Percentiles rank a stretch among this genome's conserved stretches.
phyloP scores from a whole-genome alignment of 37 sponge, comb jelly and placozoan genomes.

The Halisarca cf. caerulea region DNA sequence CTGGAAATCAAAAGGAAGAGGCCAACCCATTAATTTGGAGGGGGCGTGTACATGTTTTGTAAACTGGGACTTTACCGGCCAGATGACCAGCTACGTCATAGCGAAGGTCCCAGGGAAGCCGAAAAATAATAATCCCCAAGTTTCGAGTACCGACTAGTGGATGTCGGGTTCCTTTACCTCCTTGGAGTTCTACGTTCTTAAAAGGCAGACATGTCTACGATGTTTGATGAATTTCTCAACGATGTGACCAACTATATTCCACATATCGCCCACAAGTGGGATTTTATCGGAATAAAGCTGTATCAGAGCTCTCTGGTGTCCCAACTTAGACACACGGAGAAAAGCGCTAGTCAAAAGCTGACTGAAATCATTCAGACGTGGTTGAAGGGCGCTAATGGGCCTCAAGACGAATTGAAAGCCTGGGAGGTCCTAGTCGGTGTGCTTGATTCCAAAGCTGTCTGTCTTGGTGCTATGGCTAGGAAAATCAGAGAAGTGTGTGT shows the following conservation, averaged over 20 bases:
- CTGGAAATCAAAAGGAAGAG: no score
- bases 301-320: background rate
- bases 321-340: background rate
- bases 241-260: constrained; percentile 12
- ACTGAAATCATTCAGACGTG: background rate
- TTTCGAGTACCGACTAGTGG: no score
- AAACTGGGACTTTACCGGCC: no score
- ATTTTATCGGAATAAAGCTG: constrained; percentile 21
- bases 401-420: background rate
- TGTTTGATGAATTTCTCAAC: background rate
- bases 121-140: no score
- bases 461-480: background rate
- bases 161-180: no score
- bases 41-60: no score
- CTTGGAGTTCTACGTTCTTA: no score
- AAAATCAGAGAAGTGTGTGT: background rate
- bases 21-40: no score
- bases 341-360: background rate
- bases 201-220: background rate
- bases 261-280: constrained; percentile 24
- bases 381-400: background rate
- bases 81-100: no score
- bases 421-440: background rate
- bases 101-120: no score
- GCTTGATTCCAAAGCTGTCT: background rate